A percentile compares a stretch with the other conserved stretches of the same genome.
Evolutionary conservation across 1,140 invertebrate genomes (phyloP).

Genomic region (Temnothorax longispinosus): DNA sequence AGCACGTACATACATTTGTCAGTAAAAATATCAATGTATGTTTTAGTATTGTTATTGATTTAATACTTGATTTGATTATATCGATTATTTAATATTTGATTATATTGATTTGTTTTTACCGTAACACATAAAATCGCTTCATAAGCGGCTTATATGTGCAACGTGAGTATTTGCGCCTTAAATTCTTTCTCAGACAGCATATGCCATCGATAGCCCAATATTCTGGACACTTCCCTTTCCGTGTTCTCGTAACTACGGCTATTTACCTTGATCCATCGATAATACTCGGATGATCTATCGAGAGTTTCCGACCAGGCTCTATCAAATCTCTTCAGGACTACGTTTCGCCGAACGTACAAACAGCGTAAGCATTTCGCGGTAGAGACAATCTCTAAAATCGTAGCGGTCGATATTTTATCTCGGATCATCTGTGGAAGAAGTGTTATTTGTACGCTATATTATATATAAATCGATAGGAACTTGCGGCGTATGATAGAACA

Average conservation of each 20-base stretch:
- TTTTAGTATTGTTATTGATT: not conserved
- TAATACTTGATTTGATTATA: too few species aligned
- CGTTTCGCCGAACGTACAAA: conserved; percentile 91
- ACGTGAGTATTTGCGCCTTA: conserved; percentile 82
- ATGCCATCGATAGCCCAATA: conserved; percentile 90
- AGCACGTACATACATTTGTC: not conserved
- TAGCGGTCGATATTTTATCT: conserved; percentile 93
- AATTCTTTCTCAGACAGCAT: conserved; percentile 92
- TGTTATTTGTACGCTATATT: not conserved
- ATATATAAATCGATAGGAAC: not conserved
- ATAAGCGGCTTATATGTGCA: conserved; percentile 72
- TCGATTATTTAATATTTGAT: too few species aligned
- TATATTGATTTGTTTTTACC: not conserved
- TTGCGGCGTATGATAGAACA: not conserved
- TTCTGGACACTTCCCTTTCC: conserved; percentile 89
- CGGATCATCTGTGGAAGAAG: conserved; percentile 88
- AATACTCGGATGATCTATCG: conserved; percentile 90
- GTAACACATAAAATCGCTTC: not conserved
- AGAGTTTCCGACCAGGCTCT: conserved; percentile 87
- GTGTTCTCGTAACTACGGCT: conserved; percentile 89
- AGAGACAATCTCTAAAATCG: conserved; percentile 90
- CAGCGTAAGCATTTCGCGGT: conserved; percentile 88
- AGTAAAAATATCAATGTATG: not conserved
- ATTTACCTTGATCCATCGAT: conserved; percentile 88
- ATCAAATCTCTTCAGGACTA: conserved; percentile 90